These are phyloP conservation scores for Engystomops pustulosus DNA, from an alignment of 2,113 vertebrate species.

Conservation along the genomic window DNA sequence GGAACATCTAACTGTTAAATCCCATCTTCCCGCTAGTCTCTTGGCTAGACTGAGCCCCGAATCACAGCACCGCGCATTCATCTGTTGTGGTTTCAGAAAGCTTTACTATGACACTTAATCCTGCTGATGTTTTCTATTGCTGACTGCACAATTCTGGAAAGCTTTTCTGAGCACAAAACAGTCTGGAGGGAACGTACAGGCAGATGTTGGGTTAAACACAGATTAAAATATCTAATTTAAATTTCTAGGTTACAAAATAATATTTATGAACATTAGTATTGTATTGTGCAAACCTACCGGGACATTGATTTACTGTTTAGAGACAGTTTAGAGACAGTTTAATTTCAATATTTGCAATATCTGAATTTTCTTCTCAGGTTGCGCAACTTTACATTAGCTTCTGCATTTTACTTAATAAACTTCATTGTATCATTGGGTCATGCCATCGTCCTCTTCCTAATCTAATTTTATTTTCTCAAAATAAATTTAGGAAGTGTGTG, in stretches of 20 bases:
- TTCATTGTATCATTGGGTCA: no score
- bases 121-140: constrained; percentile 26
- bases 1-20: neutral
- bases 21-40: neutral
- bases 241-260: neutral
- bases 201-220: neutral
- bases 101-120: constrained; percentile 37
- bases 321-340: no score
- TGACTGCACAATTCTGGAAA: constrained; percentile 32
- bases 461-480: no score
- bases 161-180: constrained; percentile 10
- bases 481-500: no score
- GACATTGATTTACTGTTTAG: no score
- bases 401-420: no score
- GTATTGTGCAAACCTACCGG: no score
- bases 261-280: no score
- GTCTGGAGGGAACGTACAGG: neutral
- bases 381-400: no score
- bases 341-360: no score
- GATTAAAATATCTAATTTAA: constrained; percentile 10
- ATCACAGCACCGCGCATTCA: neutral
- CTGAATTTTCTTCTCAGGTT: no score
- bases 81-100: constrained; percentile 31
- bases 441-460: no score
- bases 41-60: constrained; percentile 7